These are phyloP conservation scores for Neomonachus schauinslandi DNA, from an alignment of 2,113 vertebrate genomes.

Conservation along the genomic window DNA sequence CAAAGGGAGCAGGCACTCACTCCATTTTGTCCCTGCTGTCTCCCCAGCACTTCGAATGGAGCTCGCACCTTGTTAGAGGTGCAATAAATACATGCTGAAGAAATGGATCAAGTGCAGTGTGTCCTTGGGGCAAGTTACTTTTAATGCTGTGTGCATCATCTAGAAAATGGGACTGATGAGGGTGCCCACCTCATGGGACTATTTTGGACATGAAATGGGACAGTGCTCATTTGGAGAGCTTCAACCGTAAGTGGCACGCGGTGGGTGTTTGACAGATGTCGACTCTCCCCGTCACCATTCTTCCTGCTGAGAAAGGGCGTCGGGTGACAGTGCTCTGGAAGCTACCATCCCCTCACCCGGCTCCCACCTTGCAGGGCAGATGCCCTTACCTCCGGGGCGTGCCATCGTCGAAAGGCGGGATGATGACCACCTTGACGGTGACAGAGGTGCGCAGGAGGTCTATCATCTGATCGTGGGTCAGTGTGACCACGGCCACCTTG, in stretches of 20 bases:
- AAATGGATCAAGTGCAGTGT: rapidly evolving
- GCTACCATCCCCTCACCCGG: rapidly evolving
- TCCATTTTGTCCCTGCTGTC: neutral
- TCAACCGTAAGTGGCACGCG: rapidly evolving
- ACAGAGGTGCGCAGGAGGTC: constrained; percentile 95
- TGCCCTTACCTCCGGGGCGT: constrained; percentile 91
- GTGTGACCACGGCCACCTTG: constrained; percentile 95
- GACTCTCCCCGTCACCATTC: rapidly evolving
- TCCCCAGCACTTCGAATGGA: neutral
- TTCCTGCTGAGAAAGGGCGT: neutral
- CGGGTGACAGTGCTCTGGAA: neutral
- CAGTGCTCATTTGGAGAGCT: rapidly evolving
- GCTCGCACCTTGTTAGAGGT: neutral
- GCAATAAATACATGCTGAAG: neutral
- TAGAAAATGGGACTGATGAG: neutral
- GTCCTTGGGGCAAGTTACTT: neutral
- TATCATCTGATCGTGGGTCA: constrained; percentile 97
- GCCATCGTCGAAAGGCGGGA: constrained; percentile 93
- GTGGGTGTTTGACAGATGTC: rapidly evolving
- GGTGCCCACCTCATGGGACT: neutral
- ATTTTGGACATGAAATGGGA: neutral
- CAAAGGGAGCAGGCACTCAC: neutral
- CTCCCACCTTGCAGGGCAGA: rapidly evolving
- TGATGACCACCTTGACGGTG: constrained; percentile 96
- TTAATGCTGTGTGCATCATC: rapidly evolving